Evolutionary conservation across 2,888 invertebrate genomes (phyloP), one percentile per base, ranked within the genome.

Genomic region (Acrobasis suavella): DNA sequence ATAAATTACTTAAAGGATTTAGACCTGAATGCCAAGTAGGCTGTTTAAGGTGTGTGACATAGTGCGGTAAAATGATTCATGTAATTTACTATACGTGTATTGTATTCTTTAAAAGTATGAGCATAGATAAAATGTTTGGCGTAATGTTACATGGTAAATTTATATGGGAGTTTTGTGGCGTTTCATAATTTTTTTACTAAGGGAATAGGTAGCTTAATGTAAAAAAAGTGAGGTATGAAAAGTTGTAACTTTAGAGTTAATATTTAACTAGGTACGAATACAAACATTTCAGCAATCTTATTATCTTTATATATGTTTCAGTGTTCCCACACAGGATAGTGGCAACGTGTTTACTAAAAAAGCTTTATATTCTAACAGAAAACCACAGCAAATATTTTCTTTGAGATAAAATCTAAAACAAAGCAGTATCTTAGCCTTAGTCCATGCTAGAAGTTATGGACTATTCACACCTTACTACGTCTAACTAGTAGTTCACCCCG

Each of bases 1-100:
- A 81, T 82, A 82, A 83, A 83, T 83, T 76, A 81, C 74, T 75
- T 56, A 56, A 56, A 56, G 56, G 56, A 42, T 56, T 78, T 78
- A 75, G 80, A 80, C 71, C 74, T 82, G 89, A 84, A 87, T 87
- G 82, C 82, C 78, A 87, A 89, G 77, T 81, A 81, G 83, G 78
- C 74, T 74, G 38, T 49, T 55, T 72, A 66, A 72, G 65, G 67
- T 62, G 64, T 62, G 64, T 12, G 46, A 46, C 46, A 46, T 46
- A 46, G 14, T n/a, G 46, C 5, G 46, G 46, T 64, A 68, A 69
- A 70, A 75, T 81, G 83, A 83, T 70, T 83, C 83, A 81, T 67
- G 65, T 63, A 62, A 72, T 70, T 71, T 74, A 65, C 52, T 16
- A 38, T 38, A 60, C 64, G 60, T 63, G 64, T 62, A 17, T 46